phyloP scores from a whole-genome alignment of 2,113 vertebrate genomes.

The Pseudopodoces humilis region DNA sequence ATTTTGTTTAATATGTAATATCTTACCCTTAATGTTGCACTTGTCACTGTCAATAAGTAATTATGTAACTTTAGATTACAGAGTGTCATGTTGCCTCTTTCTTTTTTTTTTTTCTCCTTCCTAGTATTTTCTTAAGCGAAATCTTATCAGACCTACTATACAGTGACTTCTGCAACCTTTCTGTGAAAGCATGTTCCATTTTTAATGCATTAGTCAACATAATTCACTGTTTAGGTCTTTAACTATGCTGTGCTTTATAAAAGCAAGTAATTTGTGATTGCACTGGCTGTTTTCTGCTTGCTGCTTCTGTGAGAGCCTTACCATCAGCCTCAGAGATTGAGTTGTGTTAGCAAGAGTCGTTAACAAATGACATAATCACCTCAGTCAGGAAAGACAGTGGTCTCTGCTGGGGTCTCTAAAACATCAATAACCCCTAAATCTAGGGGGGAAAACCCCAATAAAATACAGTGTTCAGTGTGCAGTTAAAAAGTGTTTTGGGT shows the following conservation, averaged over 20 bases:
- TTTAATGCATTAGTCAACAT: not conserved
- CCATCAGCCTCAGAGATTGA: not conserved
- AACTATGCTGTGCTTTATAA: not conserved
- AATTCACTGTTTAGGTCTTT: not conserved
- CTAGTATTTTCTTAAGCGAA: not conserved
- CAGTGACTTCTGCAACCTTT: not conserved
- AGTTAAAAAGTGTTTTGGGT: rapidly evolving
- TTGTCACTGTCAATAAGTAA: slow-evolving; percentile 9
- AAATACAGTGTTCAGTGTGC: not conserved
- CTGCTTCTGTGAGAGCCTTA: not conserved
- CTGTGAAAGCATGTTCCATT: not conserved
- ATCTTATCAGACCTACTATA: not conserved
- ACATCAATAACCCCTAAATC: not conserved
- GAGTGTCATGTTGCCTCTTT: not conserved
- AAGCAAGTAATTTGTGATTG: not conserved
- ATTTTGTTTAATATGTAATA: not conserved
- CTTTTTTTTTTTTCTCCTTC: no score
- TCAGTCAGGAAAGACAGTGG: not conserved
- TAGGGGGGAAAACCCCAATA: rapidly evolving
- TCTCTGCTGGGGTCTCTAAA: not conserved
- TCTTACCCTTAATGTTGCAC: not conserved
- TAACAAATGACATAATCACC: not conserved
- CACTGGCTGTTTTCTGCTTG: not conserved
- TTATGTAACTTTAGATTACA: not conserved
- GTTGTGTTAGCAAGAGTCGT: not conserved